A percentile compares a stretch with the other conserved stretches of the same genome.
Conservation (phyloP, 2,797 vertebrate genomes). For the Xiphophorus birchmanni region DNA sequence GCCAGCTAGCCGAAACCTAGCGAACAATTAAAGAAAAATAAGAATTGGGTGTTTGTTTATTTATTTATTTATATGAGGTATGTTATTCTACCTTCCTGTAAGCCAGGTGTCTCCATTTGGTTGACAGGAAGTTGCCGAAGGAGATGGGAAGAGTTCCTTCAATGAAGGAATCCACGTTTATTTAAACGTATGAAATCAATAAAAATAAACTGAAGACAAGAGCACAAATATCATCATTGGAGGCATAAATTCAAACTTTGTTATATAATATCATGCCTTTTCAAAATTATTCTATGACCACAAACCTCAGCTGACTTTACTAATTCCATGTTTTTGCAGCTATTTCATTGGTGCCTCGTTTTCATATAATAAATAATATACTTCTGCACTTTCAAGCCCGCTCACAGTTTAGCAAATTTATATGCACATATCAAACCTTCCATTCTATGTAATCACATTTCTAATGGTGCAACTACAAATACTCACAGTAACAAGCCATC, state of each 20-base stretch:
- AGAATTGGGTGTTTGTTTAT: not conserved
- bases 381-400: not conserved
- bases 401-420: not conserved
- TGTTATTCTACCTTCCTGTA: not conserved
- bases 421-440: too few relatives aligned
- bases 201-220: not conserved
- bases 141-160: not conserved
- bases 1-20: not conserved
- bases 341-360: not conserved
- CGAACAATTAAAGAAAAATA: not conserved
- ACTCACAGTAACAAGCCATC: not conserved
- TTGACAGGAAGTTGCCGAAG: not conserved
- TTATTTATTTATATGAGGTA: not conserved
- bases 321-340: not conserved
- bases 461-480: not conserved
- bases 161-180: not conserved
- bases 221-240: not conserved
- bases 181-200: not conserved
- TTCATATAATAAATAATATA: not conserved
- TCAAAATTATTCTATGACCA: too few relatives aligned
- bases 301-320: too few relatives aligned
- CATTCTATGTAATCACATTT: not conserved
- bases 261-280: not conserved
- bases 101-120: not conserved
- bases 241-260: not conserved